Evolutionary conservation across 2,797 vertebrate genomes (phyloP).

Genomic region (Tinamus major): DNA sequence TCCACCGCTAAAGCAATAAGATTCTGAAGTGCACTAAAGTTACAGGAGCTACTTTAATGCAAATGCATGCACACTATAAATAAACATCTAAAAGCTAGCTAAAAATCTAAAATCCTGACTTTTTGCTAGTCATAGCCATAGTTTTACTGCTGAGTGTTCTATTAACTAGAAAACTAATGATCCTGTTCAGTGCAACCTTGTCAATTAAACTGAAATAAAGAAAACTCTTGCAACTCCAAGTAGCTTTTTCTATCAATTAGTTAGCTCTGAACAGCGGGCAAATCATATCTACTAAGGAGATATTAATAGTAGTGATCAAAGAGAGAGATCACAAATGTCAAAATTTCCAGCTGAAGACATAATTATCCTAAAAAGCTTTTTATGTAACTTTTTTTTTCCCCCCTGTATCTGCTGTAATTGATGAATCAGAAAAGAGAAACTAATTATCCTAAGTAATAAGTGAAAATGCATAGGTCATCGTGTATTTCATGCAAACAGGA

Average conservation of each 20-base stretch:
- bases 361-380: slow-evolving; percentile 71
- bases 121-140: background rate
- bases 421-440: slow-evolving; percentile 64
- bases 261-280: slow-evolving; percentile 45
- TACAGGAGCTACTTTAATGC: background rate
- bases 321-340: slow-evolving; percentile 66
- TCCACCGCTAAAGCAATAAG: background rate
- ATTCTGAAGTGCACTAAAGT: background rate
- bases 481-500: background rate
- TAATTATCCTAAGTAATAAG: slow-evolving; percentile 10
- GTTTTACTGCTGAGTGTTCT: slow-evolving; percentile 13
- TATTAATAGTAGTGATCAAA: slow-evolving; percentile 72
- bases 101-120: background rate
- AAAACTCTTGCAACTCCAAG: slow-evolving; percentile 44
- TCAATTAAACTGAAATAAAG: slow-evolving; percentile 18
- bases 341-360: slow-evolving; percentile 71
- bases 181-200: background rate
- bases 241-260: slow-evolving; percentile 47
- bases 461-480: background rate
- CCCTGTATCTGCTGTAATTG: slow-evolving; percentile 54
- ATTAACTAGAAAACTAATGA: background rate
- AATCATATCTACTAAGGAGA: slow-evolving; percentile 38
- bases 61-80: background rate
- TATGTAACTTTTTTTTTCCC: slow-evolving; percentile 70
- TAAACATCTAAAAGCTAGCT: background rate